Base-by-base conservation (phyloP, 2,888 invertebrate species). In the Rhorus exstirpatorius region DNA sequence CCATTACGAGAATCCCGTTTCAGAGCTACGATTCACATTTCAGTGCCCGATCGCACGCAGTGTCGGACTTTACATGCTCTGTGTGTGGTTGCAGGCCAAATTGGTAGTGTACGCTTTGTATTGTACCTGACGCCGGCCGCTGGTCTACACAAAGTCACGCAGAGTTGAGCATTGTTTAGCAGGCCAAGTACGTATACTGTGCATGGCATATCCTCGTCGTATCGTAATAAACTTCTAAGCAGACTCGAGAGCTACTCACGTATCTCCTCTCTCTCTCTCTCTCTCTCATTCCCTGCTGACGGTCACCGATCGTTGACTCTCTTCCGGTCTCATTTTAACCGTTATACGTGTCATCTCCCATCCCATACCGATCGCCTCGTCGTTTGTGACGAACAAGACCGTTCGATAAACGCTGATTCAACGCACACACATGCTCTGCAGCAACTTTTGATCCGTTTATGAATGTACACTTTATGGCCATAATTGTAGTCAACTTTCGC, bases 241-340 rank as follows among this genome's bases (percentile, higher is more conserved):
- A 44, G 60, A 24, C 26, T 72, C 38, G 53, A 77, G 38, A 10
- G 19, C 1, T 31, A 31, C 55, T 55, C 70, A 44, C 41, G 41
- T 58, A 24, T 31, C 68, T 68, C 68, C n/a, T n/a, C 79, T 75
- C 86, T 83, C 72, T 70, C 77, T 79, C 82, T 81, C 72, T 75
- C 79, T 61, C 85, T 80, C 65, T 79, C 81, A 58, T 38, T 26
- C 63, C 17, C 58, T 51, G 81, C 83, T 76, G 14, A 80, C 81
- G 81, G 88, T 88, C 88, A 88, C 86, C 87, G 86, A 87, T 87
- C 88, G 87, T 85, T 86, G 87, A 83, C 85, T 80, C 79, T 68
- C 88, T 88, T 88, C 88, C 87, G 88, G 88, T 88, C 83, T 83
- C 84, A 83, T 86, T 88, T 87, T 87, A 88, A 85, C 88, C 88